A percentile compares a stretch with the other conserved stretches of the same genome.
phyloP scores from a whole-genome alignment of 2,888 invertebrate genomes.

The Trichopoda pennipes region DNA sequence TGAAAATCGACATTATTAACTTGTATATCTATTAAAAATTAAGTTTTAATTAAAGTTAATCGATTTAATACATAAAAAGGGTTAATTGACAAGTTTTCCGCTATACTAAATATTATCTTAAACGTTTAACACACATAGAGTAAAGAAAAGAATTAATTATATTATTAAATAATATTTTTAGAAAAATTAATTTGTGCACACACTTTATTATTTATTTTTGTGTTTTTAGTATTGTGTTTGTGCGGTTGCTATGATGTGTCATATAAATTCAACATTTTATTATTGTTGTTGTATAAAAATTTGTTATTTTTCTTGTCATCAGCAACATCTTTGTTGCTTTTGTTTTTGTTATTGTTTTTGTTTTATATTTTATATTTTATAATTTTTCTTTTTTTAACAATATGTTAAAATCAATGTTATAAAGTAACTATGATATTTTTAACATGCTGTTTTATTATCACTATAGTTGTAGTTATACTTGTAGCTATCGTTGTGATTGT shows the following conservation, averaged over 20 bases:
- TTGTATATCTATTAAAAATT: too few species aligned
- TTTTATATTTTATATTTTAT: neutral
- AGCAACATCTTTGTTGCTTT: constrained; percentile 1
- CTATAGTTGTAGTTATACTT: too few species aligned
- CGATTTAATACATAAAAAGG: too few species aligned
- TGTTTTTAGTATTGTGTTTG: neutral
- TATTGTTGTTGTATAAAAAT: constrained; percentile 33
- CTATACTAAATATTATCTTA: too few species aligned
- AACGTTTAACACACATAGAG: too few species aligned
- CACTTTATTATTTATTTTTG: constrained; percentile 2
- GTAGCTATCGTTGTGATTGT: neutral
- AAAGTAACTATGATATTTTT: constrained; percentile 50
- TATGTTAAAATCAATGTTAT: constrained; percentile 43
- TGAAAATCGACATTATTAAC: too few species aligned
- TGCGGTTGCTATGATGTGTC: constrained; percentile 21
- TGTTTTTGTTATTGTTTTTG: constrained; percentile 1
- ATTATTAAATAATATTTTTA: too few species aligned
- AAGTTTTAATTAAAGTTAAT: too few species aligned
- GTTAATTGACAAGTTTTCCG: too few species aligned
- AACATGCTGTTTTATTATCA: constrained; percentile 38
- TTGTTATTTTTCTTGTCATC: constrained; percentile 25
- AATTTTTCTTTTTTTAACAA: constrained; percentile 3
- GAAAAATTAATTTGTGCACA: neutral
- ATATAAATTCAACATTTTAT: constrained; percentile 52
- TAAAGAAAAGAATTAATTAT: too few species aligned